These are phyloP conservation scores for Benitochromis conjunctus DNA, from an alignment of 2,113 vertebrate genomes.

Conservation along the genomic window DNA sequence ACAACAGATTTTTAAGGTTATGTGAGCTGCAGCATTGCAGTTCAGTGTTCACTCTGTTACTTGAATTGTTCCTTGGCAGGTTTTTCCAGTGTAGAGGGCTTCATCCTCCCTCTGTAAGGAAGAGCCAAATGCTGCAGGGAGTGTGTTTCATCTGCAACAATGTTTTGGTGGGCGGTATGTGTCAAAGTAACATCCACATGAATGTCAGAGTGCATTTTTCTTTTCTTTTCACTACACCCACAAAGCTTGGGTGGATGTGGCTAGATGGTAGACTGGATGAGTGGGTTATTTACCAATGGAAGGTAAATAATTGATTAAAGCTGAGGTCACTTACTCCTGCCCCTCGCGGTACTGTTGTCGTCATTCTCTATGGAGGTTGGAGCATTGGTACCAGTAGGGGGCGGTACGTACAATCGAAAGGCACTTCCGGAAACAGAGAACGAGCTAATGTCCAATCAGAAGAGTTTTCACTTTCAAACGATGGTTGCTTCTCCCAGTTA, in stretches of 20 bases:
- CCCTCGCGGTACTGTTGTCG: not conserved
- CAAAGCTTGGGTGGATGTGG: too few relatives aligned
- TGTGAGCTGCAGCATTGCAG: not conserved
- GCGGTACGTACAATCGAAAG: not conserved
- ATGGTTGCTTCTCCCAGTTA: constrained; percentile 5
- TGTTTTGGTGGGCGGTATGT: not conserved
- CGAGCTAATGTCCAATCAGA: constrained; percentile 68
- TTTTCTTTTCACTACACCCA: too few relatives aligned
- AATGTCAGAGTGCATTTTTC: not conserved
- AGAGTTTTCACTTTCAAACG: constrained; percentile 64
- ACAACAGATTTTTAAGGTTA: not conserved
- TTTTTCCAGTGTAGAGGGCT: not conserved
- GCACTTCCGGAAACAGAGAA: constrained; percentile 69
- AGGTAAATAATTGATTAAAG: too few relatives aligned
- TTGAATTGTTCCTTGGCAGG: not conserved
- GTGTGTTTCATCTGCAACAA: not conserved
- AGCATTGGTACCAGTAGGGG: constrained; percentile 1
- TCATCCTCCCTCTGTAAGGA: not conserved
- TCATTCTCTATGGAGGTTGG: not conserved
- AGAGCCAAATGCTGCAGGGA: not conserved
- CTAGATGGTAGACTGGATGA: too few relatives aligned
- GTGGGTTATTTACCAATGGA: too few relatives aligned
- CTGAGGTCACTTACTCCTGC: too few relatives aligned
- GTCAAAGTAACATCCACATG: not conserved
- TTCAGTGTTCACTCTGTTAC: not conserved